Conservation (phyloP, 2,797 vertebrate species). For the Sphenodon punctatus region DNA sequence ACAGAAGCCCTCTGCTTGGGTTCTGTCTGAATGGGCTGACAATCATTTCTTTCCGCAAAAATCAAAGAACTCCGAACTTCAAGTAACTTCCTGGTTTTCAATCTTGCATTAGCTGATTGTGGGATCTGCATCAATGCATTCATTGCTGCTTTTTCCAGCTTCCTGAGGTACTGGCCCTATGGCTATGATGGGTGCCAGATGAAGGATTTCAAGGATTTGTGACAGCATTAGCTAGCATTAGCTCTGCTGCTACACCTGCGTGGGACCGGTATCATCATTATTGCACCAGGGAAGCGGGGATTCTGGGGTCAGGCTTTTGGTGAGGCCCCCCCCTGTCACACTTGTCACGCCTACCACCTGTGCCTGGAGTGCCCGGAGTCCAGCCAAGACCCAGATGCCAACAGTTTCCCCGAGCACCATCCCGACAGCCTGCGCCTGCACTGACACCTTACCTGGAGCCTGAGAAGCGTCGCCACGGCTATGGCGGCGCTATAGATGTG, state of each 20-base stretch:
- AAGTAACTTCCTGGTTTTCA: conserved; percentile 90
- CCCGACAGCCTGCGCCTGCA: too few relatives aligned
- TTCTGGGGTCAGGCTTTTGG: too few relatives aligned
- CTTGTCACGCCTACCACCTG: too few relatives aligned
- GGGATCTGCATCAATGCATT: conserved; percentile 89
- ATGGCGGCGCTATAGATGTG: too few relatives aligned
- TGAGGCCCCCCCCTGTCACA: too few relatives aligned
- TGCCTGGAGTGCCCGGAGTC: too few relatives aligned
- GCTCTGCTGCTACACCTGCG: conserved; percentile 85
- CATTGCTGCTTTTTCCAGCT: conserved; percentile 87
- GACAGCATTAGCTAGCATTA: conserved; percentile 85
- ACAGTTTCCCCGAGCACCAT: too few relatives aligned
- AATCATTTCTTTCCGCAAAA: conserved; percentile 85
- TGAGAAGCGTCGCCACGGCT: too few relatives aligned
- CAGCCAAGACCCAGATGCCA: too few relatives aligned
- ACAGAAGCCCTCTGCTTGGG: conserved; percentile 86
- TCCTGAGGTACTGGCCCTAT: conserved; percentile 92
- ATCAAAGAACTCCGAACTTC: conserved; percentile 86
- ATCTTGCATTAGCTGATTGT: conserved; percentile 88
- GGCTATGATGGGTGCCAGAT: conserved; percentile 85
- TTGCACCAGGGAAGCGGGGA: too few relatives aligned
- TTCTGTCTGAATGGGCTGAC: conserved; percentile 91
- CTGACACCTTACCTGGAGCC: too few relatives aligned
- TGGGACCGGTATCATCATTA: conserved; percentile 95
- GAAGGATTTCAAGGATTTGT: conserved; percentile 92